phyloP scores from a whole-genome alignment of 2,888 invertebrate species.

The Leucophenga montana region DNA sequence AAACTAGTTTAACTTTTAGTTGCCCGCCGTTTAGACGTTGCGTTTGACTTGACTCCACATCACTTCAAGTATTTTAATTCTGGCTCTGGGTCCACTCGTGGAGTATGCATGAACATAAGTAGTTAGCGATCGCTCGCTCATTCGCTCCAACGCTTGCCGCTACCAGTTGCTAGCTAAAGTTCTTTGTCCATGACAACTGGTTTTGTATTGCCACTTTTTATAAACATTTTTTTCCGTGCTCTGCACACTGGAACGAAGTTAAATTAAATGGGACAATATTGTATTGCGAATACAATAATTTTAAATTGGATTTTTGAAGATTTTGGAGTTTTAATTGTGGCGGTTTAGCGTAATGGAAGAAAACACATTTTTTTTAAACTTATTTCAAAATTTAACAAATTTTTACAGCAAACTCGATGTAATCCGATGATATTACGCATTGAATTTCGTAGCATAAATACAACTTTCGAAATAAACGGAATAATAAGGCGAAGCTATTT shows the following conservation, averaged over 20 bases:
- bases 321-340: too few relatives aligned
- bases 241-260: neutral
- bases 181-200: slow-evolving; percentile 24
- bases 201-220: slow-evolving; percentile 21
- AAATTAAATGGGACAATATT: too few relatives aligned
- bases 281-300: neutral
- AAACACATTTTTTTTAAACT: too few relatives aligned
- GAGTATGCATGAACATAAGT: too few relatives aligned
- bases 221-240: neutral
- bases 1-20: slow-evolving; percentile 26
- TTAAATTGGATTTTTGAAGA: neutral
- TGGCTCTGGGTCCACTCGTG: neutral
- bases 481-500: too few relatives aligned
- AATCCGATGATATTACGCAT: too few relatives aligned
- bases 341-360: too few relatives aligned
- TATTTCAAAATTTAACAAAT: too few relatives aligned
- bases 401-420: too few relatives aligned
- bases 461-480: too few relatives aligned
- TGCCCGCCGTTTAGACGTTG: slow-evolving; percentile 2
- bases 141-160: neutral
- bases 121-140: slow-evolving; percentile 1
- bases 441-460: too few relatives aligned
- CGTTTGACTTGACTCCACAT: neutral
- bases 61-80: neutral
- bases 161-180: neutral